Percentiles rank a stretch among this genome's conserved stretches.
Conservation (phyloP, 2,797 vertebrate species). For the Phataginus tricuspis region DNA sequence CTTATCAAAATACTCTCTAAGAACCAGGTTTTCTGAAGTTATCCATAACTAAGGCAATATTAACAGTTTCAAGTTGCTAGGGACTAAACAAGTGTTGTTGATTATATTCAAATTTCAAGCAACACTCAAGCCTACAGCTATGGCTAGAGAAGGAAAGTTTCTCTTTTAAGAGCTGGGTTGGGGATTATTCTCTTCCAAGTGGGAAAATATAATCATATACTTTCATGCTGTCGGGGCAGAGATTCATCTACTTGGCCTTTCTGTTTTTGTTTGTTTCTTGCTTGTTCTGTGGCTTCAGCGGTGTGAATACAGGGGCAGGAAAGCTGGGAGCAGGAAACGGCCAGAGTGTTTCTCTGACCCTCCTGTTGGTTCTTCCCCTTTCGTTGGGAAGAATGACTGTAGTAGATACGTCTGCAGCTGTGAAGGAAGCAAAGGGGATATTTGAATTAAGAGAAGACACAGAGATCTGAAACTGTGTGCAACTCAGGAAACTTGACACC, state of each 20-base stretch:
- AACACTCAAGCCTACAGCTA: conserved; percentile 20
- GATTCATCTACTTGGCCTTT: background rate
- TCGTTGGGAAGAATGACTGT: background rate
- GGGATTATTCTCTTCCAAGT: conserved; percentile 1
- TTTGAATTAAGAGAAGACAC: background rate
- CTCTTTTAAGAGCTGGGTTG: background rate
- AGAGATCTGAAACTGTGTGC: conserved; percentile 9
- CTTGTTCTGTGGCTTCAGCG: conserved; percentile 38
- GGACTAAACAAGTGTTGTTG: conserved; percentile 37
- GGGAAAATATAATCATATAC: conserved; percentile 48
- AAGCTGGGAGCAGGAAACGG: conserved; percentile 43
- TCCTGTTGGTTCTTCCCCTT: background rate
- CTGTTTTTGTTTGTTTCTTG: conserved; percentile 43
- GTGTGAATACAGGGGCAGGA: background rate
- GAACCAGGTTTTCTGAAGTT: conserved; percentile 45
- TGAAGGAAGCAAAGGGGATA: conserved; percentile 32
- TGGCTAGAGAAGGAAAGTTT: conserved; percentile 3
- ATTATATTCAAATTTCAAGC: conserved; percentile 64
- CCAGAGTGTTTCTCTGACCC: background rate
- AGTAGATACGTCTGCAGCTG: conserved; percentile 27
- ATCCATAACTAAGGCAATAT: conserved; percentile 38
- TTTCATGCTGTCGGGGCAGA: background rate
- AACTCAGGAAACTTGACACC: conserved; percentile 42
- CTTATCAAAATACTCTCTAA: background rate
- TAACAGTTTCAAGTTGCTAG: conserved; percentile 13